These are phyloP conservation scores for Bombus cullumanus DNA, from an alignment of 1,140 invertebrate genomes.

Conservation along the genomic window DNA sequence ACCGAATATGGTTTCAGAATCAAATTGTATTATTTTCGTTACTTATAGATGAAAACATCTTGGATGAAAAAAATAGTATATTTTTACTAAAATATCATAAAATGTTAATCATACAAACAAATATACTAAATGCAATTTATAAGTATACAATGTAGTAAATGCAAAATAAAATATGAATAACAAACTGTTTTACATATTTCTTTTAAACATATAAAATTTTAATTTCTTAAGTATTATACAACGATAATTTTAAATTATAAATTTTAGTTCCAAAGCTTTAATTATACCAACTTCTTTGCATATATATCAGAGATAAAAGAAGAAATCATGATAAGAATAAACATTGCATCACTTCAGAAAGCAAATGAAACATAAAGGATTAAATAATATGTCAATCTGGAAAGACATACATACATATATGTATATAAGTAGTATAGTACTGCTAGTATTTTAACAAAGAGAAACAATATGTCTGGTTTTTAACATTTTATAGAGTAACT, in stretches of 20 bases:
- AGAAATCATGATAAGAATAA: background rate
- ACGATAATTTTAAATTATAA: background rate
- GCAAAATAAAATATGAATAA: background rate
- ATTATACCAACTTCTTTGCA: background rate
- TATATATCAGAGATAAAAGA: background rate
- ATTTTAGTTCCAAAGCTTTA: background rate
- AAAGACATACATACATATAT: constrained; percentile 16
- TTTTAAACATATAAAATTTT: background rate
- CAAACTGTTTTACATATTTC: background rate
- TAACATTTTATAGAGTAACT: constrained; percentile 5
- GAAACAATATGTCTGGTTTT: background rate
- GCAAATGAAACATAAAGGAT: constrained; percentile 5
- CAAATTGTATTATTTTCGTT: background rate
- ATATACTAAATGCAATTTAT: background rate
- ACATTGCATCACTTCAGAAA: background rate
- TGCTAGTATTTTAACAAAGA: constrained; percentile 27
- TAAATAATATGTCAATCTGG: constrained; percentile 8
- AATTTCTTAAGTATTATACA: background rate
- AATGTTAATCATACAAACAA: background rate
- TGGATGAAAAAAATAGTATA: background rate
- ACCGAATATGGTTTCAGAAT: background rate
- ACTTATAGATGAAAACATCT: background rate
- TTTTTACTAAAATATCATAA: background rate
- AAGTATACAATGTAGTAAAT: background rate
- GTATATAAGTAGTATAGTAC: constrained; percentile 1